These are phyloP conservation scores for Himantopus leucocephalus DNA, from an alignment of 2,113 vertebrate species.

Conservation along the genomic window DNA sequence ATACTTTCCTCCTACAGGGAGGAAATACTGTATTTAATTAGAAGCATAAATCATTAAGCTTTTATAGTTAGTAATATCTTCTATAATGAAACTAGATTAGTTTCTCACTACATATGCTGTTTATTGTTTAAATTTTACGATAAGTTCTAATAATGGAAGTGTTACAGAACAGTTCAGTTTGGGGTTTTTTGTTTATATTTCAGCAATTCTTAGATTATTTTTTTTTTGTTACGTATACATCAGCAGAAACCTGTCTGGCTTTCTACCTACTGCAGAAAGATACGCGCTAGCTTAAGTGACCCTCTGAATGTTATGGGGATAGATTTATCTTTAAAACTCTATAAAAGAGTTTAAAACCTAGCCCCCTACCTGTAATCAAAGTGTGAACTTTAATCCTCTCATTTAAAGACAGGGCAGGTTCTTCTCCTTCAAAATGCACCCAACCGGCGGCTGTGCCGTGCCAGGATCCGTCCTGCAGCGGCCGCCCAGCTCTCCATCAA, in stretches of 20 bases:
- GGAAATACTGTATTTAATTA: constrained; percentile 31
- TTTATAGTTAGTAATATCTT: constrained; percentile 24
- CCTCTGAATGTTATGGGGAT: background rate
- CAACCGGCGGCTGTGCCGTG: background rate
- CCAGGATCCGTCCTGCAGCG: background rate
- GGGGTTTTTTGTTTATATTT: background rate
- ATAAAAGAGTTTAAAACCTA: background rate
- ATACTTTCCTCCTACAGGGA: background rate
- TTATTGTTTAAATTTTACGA: background rate
- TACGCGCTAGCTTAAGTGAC: background rate
- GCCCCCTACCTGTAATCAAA: background rate
- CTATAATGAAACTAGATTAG: constrained; percentile 3
- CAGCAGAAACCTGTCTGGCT: background rate
- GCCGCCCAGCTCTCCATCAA: too few species aligned
- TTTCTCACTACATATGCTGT: background rate
- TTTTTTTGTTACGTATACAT: background rate
- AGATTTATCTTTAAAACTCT: background rate
- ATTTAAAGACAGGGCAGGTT: background rate
- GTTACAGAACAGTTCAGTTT: background rate
- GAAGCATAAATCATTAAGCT: constrained; percentile 25
- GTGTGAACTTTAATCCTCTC: background rate
- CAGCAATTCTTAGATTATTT: background rate
- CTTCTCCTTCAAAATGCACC: background rate
- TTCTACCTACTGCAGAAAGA: background rate
- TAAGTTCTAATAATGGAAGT: background rate